Percentiles rank a stretch among this genome's conserved stretches.
Evolutionary conservation across 1,140 invertebrate species (phyloP).

Genomic region (Lycorma delicatula): DNA sequence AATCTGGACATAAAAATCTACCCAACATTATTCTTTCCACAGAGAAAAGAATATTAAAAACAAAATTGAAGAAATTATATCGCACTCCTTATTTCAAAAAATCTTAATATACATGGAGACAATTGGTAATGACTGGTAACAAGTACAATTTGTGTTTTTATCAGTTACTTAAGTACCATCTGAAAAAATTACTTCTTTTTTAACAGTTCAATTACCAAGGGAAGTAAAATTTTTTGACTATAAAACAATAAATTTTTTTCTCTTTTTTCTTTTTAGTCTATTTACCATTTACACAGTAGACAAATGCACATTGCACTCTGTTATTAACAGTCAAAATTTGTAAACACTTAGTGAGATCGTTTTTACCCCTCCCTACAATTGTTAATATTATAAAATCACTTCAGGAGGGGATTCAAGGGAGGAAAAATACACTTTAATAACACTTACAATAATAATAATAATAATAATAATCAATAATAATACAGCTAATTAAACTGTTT

Average conservation of each 20-base stretch:
- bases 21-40: slow-evolving; percentile 18
- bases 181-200: slow-evolving; percentile 15
- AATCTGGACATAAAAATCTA: slow-evolving; percentile 13
- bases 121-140: slow-evolving; percentile 22
- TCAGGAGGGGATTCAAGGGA: not conserved
- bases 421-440: not conserved
- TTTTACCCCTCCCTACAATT: not conserved
- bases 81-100: slow-evolving; percentile 16
- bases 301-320: not conserved
- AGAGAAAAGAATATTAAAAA: slow-evolving; percentile 11
- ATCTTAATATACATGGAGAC: slow-evolving; percentile 21
- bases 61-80: too few relatives aligned
- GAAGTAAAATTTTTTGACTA: too few relatives aligned
- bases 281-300: too few relatives aligned
- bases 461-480: slow-evolving; percentile 4
- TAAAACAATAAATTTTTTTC: too few relatives aligned
- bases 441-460: slow-evolving; percentile 1
- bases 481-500: slow-evolving; percentile 9
- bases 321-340: too few relatives aligned
- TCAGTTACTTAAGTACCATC: slow-evolving; percentile 24
- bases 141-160: slow-evolving; percentile 21
- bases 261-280: too few relatives aligned
- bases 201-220: slow-evolving; percentile 5
- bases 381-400: not conserved
- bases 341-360: slow-evolving; percentile 19